These are phyloP conservation scores for Arbacia lixula DNA, from an alignment of 53 echinoderm and acorn worm species.

Conservation along the genomic window DNA sequence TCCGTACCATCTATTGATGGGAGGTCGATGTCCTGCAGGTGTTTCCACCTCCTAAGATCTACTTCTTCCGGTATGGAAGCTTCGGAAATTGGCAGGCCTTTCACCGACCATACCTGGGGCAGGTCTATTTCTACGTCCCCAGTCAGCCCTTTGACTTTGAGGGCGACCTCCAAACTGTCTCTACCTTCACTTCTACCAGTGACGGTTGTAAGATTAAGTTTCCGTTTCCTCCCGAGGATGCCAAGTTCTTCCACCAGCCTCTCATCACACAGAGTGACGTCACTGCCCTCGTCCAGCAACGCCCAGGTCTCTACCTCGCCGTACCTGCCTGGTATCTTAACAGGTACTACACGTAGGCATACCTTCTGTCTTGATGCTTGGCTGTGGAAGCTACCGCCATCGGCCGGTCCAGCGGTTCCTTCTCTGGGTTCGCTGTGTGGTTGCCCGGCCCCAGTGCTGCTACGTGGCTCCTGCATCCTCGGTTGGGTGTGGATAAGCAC, in stretches of 20 bases:
- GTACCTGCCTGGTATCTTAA: slow-evolving; percentile 9
- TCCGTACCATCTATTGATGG: slow-evolving; percentile 18
- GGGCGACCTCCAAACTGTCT: slow-evolving; percentile 34
- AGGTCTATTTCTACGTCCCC: slow-evolving; percentile 32
- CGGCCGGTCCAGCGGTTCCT: background rate
- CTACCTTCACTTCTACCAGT: slow-evolving; percentile 1
- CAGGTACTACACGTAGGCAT: slow-evolving; percentile 49
- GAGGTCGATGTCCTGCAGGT: slow-evolving; percentile 45
- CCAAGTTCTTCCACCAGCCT: slow-evolving; percentile 37
- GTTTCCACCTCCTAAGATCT: slow-evolving; percentile 55
- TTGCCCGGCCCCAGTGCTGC: background rate
- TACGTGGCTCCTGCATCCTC: background rate
- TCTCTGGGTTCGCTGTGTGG: background rate
- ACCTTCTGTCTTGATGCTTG: slow-evolving; percentile 2
- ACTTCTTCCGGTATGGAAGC: slow-evolving; percentile 22
- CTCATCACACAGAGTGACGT: slow-evolving; percentile 45
- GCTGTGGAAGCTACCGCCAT: background rate
- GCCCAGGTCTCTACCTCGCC: slow-evolving; percentile 52
- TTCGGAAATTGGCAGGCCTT: slow-evolving; percentile 52
- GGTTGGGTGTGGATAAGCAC: background rate
- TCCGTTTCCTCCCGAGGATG: slow-evolving; percentile 10
- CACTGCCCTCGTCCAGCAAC: slow-evolving; percentile 51
- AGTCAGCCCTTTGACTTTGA: slow-evolving; percentile 41
- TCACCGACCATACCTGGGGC: slow-evolving; percentile 54
- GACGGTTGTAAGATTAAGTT: slow-evolving; percentile 53